A percentile compares a stretch with the other conserved stretches of the same genome.
Evolutionary conservation across 37 sponge, comb jelly and placozoan species (phyloP).

Genomic region (Bolinopsis microptera): DNA sequence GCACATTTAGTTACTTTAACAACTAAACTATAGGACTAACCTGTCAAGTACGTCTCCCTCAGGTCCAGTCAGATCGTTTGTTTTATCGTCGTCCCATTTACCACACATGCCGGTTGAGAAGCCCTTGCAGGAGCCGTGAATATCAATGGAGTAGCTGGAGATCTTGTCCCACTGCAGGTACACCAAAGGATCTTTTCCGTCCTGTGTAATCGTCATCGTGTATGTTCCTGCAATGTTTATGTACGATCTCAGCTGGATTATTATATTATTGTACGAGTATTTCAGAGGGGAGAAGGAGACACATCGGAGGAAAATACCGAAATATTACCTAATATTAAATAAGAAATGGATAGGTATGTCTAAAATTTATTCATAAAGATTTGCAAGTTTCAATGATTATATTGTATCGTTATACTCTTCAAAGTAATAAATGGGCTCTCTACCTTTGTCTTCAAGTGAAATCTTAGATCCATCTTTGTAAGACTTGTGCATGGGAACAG

Average conservation of each 20-base stretch:
- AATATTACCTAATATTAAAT: no score
- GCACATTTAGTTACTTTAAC: no score
- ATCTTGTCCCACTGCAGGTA: not conserved
- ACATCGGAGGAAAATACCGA: no score
- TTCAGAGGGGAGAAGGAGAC: no score
- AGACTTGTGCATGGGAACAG: not conserved
- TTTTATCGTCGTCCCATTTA: not conserved
- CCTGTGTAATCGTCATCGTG: not conserved
- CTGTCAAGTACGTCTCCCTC: not conserved
- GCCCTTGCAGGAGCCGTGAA: slow-evolving; percentile 32
- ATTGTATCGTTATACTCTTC: no score
- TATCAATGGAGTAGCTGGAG: slow-evolving; percentile 1
- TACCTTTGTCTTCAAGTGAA: not conserved
- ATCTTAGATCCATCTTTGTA: not conserved
- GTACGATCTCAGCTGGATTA: no score
- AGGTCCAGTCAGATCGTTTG: not conserved
- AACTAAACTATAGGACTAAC: no score
- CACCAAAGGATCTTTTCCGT: slow-evolving; percentile 11
- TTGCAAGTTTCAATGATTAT: no score
- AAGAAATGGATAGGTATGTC: no score
- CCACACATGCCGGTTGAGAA: slow-evolving; percentile 31
- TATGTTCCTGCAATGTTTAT: not conserved
- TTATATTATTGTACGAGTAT: no score
- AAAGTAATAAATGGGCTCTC: no score
- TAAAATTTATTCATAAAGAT: no score